Conservation (phyloP, 2,888 invertebrate genomes). For the Germaria angustata region DNA sequence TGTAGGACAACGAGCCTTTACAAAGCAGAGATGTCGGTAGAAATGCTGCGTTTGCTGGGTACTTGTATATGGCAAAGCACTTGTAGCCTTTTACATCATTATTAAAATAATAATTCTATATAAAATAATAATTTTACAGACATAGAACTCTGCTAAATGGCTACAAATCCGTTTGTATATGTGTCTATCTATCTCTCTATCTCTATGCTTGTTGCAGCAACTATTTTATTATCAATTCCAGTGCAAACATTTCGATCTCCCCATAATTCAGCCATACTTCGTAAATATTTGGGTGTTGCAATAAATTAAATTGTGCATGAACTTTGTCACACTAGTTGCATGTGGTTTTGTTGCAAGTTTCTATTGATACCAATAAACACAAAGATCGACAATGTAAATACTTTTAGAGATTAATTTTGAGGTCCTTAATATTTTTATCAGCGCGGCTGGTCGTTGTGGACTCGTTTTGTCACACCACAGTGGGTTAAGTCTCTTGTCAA, state of each 20-base stretch:
- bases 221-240: neutral
- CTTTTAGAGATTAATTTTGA: too few species aligned
- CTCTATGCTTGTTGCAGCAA: neutral
- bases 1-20: neutral
- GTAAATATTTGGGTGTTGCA: neutral
- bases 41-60: neutral
- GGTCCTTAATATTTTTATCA: too few species aligned
- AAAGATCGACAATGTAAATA: neutral
- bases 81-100: neutral
- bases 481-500: too few species aligned
- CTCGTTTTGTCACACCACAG: too few species aligned
- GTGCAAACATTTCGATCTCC: neutral
- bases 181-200: too few species aligned
- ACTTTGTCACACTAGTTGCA: neutral
- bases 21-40: neutral
- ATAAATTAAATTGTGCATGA: neutral
- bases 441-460: too few species aligned
- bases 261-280: neutral
- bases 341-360: neutral
- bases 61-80: constrained; percentile 12
- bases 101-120: neutral
- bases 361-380: neutral
- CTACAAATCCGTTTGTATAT: neutral
- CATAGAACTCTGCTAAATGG: neutral
- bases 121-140: neutral